Base-by-base conservation (phyloP, 1,140 invertebrate species). In the Pygmarrhopalites habei region DNA sequence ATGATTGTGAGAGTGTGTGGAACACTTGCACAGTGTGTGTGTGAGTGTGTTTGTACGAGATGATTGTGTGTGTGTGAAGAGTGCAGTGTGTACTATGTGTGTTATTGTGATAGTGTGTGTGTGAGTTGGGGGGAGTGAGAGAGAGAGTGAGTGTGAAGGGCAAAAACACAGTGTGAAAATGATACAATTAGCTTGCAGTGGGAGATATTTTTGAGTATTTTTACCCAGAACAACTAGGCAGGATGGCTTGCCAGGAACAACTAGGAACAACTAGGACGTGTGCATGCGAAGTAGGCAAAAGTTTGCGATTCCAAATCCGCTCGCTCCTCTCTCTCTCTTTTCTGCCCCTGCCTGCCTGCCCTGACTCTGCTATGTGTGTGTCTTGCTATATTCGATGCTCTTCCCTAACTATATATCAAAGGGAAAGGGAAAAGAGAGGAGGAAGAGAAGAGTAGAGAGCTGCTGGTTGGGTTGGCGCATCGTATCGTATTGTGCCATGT, bases 231-330 rank as follows among this genome's bases (percentile, higher is more conserved):
- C 53, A 60, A 62, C 55, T n/a, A 61, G 60, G 59, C 65, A 59
- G 60, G 43, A 57, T 21, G 60, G 60, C 65, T 62, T 67, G 65
- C 65, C 65, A 67, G 65, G 58, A 63, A n/a, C n/a, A n/a, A n/a
- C n/a, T n/a, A n/a, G n/a, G n/a, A 62, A 67, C 65, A 67, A 67
- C 65, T 67, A 67, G 65, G 65, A 62, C 65, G 65, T 60, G 61
- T 62, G 64, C 58, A 53, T 62, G 64, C 60, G 56, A 58, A 62
- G 64, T 66, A 59, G 64, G 55, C 52, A 58, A 57, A 43, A 53
- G 44, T 62, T 55, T 62, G 60, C 51, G 60, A 62, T 55, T 53
- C 60, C 60, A 62, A 60, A 53, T 51, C 58, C 44, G 26, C 51
- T 47, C n/a, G 30, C 26, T 30, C 21, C 17, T 23, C n/a, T n/a